phyloP scores from a whole-genome alignment of 2,888 invertebrate genomes.

The Leptogaster cylindrica region DNA sequence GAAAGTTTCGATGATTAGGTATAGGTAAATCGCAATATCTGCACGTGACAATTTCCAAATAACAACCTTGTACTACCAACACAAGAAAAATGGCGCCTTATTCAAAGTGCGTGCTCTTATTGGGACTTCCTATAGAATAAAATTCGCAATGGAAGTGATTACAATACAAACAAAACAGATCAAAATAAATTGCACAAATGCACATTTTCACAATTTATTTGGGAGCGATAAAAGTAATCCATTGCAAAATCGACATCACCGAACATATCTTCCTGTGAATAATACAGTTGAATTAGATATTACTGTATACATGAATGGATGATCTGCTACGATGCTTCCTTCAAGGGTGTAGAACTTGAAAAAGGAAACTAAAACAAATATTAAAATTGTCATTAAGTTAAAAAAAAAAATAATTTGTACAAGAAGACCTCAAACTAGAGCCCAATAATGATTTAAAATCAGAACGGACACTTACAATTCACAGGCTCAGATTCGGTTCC shows the following conservation, averaged over 20 bases:
- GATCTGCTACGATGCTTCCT: neutral
- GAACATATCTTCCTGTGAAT: slow-evolving; percentile 12
- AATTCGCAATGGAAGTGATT: neutral
- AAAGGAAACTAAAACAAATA: neutral
- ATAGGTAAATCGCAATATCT: too few species aligned
- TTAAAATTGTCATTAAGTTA: too few species aligned
- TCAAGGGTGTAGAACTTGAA: neutral
- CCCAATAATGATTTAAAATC: too few species aligned
- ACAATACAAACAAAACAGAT: neutral
- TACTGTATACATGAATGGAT: slow-evolving; percentile 11
- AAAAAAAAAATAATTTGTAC: too few species aligned
- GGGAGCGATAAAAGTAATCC: too few species aligned
- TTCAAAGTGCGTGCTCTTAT: too few species aligned
- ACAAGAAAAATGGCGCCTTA: too few species aligned
- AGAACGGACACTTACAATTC: slow-evolving; percentile 61
- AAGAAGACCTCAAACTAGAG: too few species aligned
- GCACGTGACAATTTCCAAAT: too few species aligned
- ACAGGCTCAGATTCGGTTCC: slow-evolving; percentile 87
- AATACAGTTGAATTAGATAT: slow-evolving; percentile 7
- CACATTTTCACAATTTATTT: neutral
- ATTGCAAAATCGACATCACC: neutral
- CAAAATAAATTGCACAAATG: neutral
- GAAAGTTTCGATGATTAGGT: too few species aligned
- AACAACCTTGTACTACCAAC: too few species aligned
- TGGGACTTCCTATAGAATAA: too few species aligned